Evolutionary conservation across 1,140 invertebrate species (phyloP), one percentile per base, ranked within the genome.

Genomic region (Himalopsyche phryganea): DNA sequence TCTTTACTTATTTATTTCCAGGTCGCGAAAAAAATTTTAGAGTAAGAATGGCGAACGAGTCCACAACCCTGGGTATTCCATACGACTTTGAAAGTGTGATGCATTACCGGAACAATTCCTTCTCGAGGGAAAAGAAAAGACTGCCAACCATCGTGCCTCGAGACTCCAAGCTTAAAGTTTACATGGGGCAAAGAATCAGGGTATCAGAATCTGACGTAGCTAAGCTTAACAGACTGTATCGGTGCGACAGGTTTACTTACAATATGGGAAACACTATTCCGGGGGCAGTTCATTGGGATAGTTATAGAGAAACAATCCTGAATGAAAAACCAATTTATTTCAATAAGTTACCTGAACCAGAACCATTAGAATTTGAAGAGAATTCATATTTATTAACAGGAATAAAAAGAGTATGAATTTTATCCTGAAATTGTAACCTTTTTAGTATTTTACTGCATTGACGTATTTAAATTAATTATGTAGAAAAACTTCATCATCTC

Each of bases 41-140:
- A 55, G 58, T 56, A 10, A 50, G 56, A 6, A 53, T 48, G 50
- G 50, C 58, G 10, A 65, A 60, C 41, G 58, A 65, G 35, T 58
- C 63, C 1, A 61, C 63, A 2, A 65, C 63, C 11, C 40, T 65
- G 17, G 77, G 80, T 0, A 71, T 81, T 46, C 68, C 71, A 15
- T 89, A 89, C 62, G 87, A 89, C 70, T 89, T 87, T 62, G 70
- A 74, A 6, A 87, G 84, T 65, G 77, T 89, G 6, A 88, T 89
- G 86, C 87, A 89, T 65, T 89, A 89, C 65, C 83, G 81, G 18
- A 65, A 65, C 55, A 65, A 65, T 41, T 65, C 63, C 1, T 65
- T 65, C 20, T 65, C 63, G 4, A 54, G 55, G 35, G 59, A 65
- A 35, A 65, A 65, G 47, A 58, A 58, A 50, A 48, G 55, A 6